These are phyloP conservation scores for Empidonax traillii DNA, from an alignment of 2,113 vertebrate genomes.

Conservation along the genomic window DNA sequence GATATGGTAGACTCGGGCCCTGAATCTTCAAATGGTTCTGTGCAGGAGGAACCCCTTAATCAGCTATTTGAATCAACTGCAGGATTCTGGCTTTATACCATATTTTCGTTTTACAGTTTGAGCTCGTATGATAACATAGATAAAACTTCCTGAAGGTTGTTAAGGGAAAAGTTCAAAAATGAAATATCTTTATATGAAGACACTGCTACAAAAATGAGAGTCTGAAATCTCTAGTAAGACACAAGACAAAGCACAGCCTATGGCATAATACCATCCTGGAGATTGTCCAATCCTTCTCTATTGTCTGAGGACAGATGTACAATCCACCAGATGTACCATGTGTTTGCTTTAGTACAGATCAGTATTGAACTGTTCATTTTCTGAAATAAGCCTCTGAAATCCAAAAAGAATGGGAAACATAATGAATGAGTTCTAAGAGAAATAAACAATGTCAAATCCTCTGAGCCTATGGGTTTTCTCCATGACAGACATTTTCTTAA, in stretches of 20 bases:
- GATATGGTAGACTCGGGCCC: not conserved
- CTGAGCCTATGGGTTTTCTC: conserved; percentile 43
- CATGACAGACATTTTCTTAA: conserved; percentile 46
- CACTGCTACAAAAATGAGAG: not conserved
- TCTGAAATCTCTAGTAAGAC: conserved; percentile 25
- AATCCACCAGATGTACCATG: conserved; percentile 38
- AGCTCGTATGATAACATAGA: not conserved
- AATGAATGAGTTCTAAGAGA: conserved; percentile 60
- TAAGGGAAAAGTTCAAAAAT: conserved; percentile 19
- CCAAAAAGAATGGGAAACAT: conserved; percentile 65
- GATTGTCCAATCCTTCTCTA: conserved; percentile 49
- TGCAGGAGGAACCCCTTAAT: not conserved
- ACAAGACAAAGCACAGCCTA: conserved; percentile 31
- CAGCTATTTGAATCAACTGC: not conserved
- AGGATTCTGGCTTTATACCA: not conserved
- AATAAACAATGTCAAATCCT: conserved; percentile 67
- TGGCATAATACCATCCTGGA: conserved; percentile 53
- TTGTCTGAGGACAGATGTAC: conserved; percentile 60
- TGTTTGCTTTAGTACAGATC: conserved; percentile 60
- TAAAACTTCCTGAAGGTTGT: not conserved
- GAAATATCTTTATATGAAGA: conserved; percentile 5
- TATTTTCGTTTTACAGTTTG: not conserved
- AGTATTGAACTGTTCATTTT: conserved; percentile 49
- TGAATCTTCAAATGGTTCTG: not conserved
- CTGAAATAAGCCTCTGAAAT: conserved; percentile 66